Evolutionary conservation across 2,888 invertebrate genomes (phyloP).

Genomic region (Candidula unifasciata): DNA sequence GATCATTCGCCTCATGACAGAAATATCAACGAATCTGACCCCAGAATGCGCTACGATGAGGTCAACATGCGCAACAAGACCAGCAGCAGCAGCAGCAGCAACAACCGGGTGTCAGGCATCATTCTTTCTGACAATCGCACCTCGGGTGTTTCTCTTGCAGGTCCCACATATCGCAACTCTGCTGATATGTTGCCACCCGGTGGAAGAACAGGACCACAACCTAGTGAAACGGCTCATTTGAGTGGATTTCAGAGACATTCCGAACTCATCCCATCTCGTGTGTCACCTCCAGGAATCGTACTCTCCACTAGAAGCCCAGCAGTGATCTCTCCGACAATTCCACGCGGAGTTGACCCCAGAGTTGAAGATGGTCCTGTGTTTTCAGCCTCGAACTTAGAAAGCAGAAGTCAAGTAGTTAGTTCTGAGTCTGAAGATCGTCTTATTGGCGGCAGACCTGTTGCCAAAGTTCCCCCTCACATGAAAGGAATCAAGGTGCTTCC

Average conservation of each 20-base stretch:
- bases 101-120: background rate
- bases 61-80: constrained; percentile 15
- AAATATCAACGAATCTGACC: constrained; percentile 11
- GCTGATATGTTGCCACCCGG: background rate
- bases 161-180: constrained; percentile 22
- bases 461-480: constrained; percentile 72
- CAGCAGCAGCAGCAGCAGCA: background rate
- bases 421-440: constrained; percentile 36
- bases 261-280: constrained; percentile 28
- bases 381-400: constrained; percentile 70
- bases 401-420: constrained; percentile 58
- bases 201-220: background rate
- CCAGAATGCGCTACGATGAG: constrained; percentile 19
- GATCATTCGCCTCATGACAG: background rate
- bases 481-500: constrained; percentile 72
- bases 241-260: background rate
- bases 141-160: constrained; percentile 35
- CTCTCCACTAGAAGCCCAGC: constrained; percentile 14
- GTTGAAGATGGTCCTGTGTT: constrained; percentile 56
- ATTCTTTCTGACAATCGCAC: constrained; percentile 12
- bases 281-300: constrained; percentile 51
- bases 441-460: constrained; percentile 63
- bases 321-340: constrained; percentile 47
- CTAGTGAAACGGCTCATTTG: background rate
- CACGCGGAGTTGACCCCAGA: constrained; percentile 7